phyloP scores from a whole-genome alignment of 2,888 invertebrate genomes.

The Microplitis deprimator region DNA sequence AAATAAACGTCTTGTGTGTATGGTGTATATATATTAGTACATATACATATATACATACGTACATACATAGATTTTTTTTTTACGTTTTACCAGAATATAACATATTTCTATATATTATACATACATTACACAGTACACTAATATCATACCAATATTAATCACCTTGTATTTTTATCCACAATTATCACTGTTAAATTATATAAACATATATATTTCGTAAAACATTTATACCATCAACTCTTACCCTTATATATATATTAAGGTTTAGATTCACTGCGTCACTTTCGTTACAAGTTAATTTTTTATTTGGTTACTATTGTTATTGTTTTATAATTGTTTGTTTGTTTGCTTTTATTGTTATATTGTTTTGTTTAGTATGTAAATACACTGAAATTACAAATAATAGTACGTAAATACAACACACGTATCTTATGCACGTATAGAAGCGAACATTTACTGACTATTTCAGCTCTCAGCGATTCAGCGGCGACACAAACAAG shows the following conservation, averaged over 20 bases:
- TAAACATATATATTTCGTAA: background rate
- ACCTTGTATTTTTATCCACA: slow-evolving; percentile 2
- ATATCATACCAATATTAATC: slow-evolving; percentile 16
- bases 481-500: slow-evolving; percentile 48
- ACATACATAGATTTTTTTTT: background rate
- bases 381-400: slow-evolving; percentile 31
- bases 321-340: slow-evolving; percentile 6
- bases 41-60: no score
- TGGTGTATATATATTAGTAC: background rate
- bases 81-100: background rate
- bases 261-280: background rate
- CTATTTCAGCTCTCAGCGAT: background rate
- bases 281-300: slow-evolving; percentile 21
- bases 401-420: slow-evolving; percentile 19
- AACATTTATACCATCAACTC: background rate
- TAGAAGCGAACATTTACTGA: slow-evolving; percentile 45
- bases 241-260: background rate
- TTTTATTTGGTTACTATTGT: background rate
- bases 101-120: background rate
- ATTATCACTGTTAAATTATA: background rate
- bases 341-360: background rate
- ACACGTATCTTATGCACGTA: slow-evolving; percentile 45
- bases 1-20: background rate
- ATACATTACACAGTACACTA: slow-evolving; percentile 8
- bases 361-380: background rate